phyloP scores from a whole-genome alignment of 2,888 invertebrate genomes.

The Sphecodes monilicornis region DNA sequence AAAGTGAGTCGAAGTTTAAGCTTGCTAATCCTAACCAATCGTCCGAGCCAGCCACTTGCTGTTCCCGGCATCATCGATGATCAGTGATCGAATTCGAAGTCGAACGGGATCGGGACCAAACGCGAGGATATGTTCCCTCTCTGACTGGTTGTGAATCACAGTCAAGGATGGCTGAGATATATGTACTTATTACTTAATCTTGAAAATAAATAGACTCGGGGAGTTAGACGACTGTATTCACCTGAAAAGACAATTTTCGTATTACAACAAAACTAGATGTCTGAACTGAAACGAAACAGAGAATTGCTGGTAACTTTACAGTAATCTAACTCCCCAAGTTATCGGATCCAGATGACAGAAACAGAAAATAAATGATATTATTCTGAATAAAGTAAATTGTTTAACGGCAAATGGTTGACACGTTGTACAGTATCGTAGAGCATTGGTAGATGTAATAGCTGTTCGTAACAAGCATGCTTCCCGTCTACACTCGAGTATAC shows the following conservation, averaged over 20 bases:
- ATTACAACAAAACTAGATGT: too few species aligned
- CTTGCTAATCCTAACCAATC: not conserved
- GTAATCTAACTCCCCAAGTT: not conserved
- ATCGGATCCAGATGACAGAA: not conserved
- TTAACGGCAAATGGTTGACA: conserved; percentile 47
- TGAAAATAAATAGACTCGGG: not conserved
- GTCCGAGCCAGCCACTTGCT: conserved; percentile 22
- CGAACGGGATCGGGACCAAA: not conserved
- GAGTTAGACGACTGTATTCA: not conserved
- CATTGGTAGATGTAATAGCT: conserved; percentile 26
- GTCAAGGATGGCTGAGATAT: too few species aligned
- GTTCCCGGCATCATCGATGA: too few species aligned
- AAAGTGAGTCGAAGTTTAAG: conserved; percentile 79
- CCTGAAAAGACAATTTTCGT: too few species aligned
- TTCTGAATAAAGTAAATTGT: not conserved
- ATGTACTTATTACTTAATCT: not conserved
- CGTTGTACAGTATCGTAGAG: conserved; percentile 26
- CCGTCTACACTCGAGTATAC: not conserved
- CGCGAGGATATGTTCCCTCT: too few species aligned
- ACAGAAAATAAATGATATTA: too few species aligned
- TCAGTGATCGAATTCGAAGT: not conserved
- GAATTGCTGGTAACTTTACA: not conserved
- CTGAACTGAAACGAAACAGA: too few species aligned
- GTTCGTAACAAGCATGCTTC: conserved; percentile 6
- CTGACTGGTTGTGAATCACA: too few species aligned